These are phyloP conservation scores for Sitta europaea DNA, from an alignment of 2,113 vertebrate species.

Conservation along the genomic window DNA sequence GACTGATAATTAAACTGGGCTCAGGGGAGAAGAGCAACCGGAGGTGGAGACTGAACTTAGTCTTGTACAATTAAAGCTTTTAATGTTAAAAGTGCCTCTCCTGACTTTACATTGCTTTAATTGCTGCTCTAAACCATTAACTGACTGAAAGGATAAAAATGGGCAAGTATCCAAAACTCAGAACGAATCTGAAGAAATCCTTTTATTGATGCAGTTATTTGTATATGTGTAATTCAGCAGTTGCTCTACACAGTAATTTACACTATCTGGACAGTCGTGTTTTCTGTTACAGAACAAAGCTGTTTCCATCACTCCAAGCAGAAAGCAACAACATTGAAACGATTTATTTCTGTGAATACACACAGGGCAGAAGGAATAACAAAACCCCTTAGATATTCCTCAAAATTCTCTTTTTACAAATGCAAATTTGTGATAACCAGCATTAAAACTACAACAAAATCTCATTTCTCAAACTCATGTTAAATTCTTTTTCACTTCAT, in stretches of 20 bases:
- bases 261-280: neutral
- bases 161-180: neutral
- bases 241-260: neutral
- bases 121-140: conserved; percentile 24
- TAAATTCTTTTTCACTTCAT: neutral
- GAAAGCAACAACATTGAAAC: neutral
- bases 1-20: conserved; percentile 13
- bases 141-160: neutral
- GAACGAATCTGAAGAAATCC: neutral
- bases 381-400: neutral
- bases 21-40: neutral
- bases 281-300: neutral
- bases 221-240: conserved; percentile 35
- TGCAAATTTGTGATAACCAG: neutral
- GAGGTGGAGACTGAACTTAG: neutral
- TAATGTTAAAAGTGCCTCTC: neutral
- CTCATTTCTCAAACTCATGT: neutral
- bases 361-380: neutral
- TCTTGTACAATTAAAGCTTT: neutral
- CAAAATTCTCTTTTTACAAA: neutral
- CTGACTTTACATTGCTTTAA: conserved; percentile 1
- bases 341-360: neutral
- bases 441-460: neutral
- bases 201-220: conserved; percentile 14
- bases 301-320: neutral